These are phyloP conservation scores for Leistus spinibarbis DNA, from an alignment of 2,888 invertebrate species.

Conservation along the genomic window DNA sequence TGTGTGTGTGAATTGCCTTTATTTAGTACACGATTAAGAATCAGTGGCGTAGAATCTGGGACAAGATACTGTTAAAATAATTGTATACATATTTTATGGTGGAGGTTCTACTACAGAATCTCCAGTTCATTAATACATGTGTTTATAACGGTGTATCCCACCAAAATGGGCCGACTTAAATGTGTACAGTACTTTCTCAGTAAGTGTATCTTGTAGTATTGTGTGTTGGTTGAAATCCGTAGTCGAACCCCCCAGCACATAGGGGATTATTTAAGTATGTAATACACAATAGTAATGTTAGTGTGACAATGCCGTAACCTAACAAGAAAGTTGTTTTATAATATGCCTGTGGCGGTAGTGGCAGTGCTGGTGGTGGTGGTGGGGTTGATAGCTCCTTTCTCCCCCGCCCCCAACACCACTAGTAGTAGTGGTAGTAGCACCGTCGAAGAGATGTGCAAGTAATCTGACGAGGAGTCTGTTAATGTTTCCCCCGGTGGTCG, in stretches of 20 bases:
- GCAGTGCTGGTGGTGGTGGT: no score
- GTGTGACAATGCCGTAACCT: no score
- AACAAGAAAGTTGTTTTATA: slow-evolving; percentile 8
- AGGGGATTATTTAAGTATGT: no score
- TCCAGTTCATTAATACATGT: neutral
- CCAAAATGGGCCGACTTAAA: no score
- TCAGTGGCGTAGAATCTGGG: neutral
- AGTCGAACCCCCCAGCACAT: no score
- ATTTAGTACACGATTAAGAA: neutral
- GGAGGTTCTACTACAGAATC: neutral
- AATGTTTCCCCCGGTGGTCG: slow-evolving; percentile 59
- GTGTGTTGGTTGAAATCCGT: no score
- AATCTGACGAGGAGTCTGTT: slow-evolving; percentile 60
- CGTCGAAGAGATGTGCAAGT: slow-evolving; percentile 54
- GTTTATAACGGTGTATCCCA: no score
- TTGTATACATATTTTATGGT: neutral
- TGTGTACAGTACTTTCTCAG: no score
- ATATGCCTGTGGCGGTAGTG: neutral
- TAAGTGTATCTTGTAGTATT: no score
- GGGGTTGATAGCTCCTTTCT: neutral
- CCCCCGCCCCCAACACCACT: neutral
- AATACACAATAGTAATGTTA: no score
- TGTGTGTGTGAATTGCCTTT: neutral
- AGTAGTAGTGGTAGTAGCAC: no score
- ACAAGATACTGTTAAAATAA: neutral